Conservation (phyloP, 35 echinoderm and acorn worm species). For the Heliocidaris tuberculata region DNA sequence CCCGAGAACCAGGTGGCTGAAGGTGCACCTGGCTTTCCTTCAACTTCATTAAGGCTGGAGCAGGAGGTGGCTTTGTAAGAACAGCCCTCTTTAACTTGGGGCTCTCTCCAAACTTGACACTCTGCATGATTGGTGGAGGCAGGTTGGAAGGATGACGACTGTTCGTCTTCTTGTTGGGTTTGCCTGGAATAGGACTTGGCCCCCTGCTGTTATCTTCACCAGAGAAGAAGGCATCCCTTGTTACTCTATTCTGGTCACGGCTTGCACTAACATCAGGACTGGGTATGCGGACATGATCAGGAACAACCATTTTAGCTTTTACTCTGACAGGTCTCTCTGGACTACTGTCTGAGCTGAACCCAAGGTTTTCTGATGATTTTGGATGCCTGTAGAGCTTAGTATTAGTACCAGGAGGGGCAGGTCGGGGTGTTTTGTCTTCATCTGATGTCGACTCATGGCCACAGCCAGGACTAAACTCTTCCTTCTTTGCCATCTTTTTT, state of each 20-base stretch:
- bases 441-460: constrained; percentile 52
- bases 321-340: constrained; percentile 41
- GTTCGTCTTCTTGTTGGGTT: not conserved
- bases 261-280: not conserved
- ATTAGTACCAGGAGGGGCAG: constrained; percentile 2
- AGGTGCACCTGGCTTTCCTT: constrained; percentile 8
- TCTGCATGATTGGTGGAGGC: constrained; percentile 34
- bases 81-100: constrained; percentile 16
- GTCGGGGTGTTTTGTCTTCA: constrained; percentile 50
- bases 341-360: constrained; percentile 87
- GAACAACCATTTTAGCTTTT: constrained; percentile 28
- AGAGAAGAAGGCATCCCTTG: not conserved
- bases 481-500: constrained; percentile 9
- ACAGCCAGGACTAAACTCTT: not conserved
- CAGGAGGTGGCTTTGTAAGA: constrained; percentile 2
- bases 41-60: constrained; percentile 1
- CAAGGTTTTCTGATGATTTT: constrained; percentile 72
- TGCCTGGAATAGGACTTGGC: not conserved
- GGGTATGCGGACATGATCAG: not conserved
- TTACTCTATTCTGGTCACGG: not conserved
- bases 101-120: constrained; percentile 17
- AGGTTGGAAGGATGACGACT: not conserved
- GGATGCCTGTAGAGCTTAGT: constrained; percentile 59
- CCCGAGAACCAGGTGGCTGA: constrained; percentile 40
- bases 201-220: constrained; percentile 3